Evolutionary conservation across 2,888 invertebrate genomes (phyloP), one percentile per base, ranked within the genome.

Genomic region (Linyphia triangularis): DNA sequence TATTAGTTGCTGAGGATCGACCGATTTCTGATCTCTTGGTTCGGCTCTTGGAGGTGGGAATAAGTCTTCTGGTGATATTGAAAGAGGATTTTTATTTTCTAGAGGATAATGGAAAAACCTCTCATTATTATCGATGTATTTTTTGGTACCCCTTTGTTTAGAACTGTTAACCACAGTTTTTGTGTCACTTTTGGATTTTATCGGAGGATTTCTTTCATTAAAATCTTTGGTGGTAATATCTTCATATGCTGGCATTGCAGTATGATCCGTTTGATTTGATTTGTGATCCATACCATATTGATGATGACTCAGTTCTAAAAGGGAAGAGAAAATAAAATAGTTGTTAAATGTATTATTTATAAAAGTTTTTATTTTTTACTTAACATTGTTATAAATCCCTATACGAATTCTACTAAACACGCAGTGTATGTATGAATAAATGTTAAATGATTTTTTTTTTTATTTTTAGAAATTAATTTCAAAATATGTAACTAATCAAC

Each of bases 31-130:
- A 7, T 88, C 86, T 24, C 86, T 88, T n/a, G 86, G 40, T 61
- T 88, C 81, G 26, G 86, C 86, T 67, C 81, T 75, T 61, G 86
- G 86, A 0, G 86, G 86, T n/a, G 86, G 86, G 22, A 88, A 88
- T 4, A 88, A 28, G 43, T 88, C 65, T 30, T 81, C 59, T 24
- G 79, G 65, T n/a, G 9, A 9, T 5, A 30, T 28, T 24, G 61
- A 26, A 1, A 30, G 30, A 0, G 40, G 70, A n/a, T 33, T 5
- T 9, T 13, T 16, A 51, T 13, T 16, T 70, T 33, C 13, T 65
- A 57, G 28, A 19, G 43, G 30, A 9, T 33, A 30, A 26, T 82
- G 43, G 33, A 63, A 70, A 10, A 30, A 28, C 3, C 24, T 26
- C 4, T 33, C 59, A 1, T 70, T 70, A 16, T 40, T 28, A 4